Percentiles rank a stretch among this genome's conserved stretches.
phyloP scores from a whole-genome alignment of 2,888 invertebrate genomes.

The Sipha maydis region DNA sequence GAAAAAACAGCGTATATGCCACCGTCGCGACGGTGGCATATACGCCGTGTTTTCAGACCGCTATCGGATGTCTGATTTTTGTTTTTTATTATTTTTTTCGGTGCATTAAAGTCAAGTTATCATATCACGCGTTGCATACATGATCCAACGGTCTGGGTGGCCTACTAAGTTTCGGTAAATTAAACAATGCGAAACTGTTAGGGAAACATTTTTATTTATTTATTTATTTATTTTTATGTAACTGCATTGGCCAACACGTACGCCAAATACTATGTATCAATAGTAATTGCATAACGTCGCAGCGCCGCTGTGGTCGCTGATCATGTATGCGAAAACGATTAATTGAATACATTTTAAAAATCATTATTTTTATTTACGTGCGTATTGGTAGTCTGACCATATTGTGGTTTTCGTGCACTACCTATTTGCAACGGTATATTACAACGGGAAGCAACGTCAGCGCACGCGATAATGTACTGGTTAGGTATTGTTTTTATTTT shows the following conservation, averaged over 20 bases:
- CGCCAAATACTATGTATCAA: not conserved
- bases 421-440: not conserved
- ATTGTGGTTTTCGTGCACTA: not conserved
- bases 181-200: not conserved
- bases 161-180: not conserved
- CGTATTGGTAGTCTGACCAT: not conserved
- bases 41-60: not conserved
- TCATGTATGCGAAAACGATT: not conserved
- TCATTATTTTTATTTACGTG: not conserved
- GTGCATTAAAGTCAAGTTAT: not conserved
- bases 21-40: not conserved
- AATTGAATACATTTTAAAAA: slow-evolving; percentile 7
- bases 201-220: not conserved
- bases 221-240: not conserved
- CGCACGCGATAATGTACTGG: not conserved
- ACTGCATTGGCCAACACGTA: not conserved
- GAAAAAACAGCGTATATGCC: too few relatives aligned
- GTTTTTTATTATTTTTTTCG: not conserved
- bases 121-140: not conserved
- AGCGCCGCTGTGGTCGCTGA: not conserved
- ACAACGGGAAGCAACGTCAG: not conserved
- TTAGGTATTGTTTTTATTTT: not conserved
- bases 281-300: not conserved
- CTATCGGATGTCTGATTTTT: slow-evolving; percentile 3
- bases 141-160: not conserved